Conservation (phyloP, 2,113 vertebrate genomes). For the Seriola aureovittata region DNA sequence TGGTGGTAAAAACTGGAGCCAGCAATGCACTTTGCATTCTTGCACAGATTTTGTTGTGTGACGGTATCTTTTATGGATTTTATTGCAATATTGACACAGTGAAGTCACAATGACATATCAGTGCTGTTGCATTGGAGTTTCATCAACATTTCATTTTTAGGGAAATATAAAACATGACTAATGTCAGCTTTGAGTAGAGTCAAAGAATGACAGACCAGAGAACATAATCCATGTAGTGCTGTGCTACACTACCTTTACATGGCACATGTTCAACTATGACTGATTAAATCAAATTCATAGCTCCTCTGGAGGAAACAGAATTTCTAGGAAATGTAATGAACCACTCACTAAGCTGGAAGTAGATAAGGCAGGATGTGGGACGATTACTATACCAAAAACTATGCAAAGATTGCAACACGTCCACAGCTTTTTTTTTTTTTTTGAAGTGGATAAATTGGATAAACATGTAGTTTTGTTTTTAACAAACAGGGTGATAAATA, state of each 20-base stretch:
- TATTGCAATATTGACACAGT: background rate
- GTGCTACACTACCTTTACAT: background rate
- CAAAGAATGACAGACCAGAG: background rate
- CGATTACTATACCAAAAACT: too few species aligned
- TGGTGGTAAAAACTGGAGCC: background rate
- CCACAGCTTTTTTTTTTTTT: background rate
- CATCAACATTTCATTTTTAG: background rate
- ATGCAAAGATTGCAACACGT: background rate
- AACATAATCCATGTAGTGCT: background rate
- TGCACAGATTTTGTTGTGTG: background rate
- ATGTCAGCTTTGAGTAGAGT: background rate
- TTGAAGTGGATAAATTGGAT: background rate
- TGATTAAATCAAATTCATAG: background rate
- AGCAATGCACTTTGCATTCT: background rate
- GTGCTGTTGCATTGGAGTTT: too few species aligned
- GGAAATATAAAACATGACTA: background rate
- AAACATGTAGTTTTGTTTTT: background rate
- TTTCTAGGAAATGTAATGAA: background rate
- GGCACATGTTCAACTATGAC: background rate
- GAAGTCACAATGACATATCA: too few species aligned
- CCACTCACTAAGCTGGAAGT: background rate
- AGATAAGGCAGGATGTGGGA: background rate
- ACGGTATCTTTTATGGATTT: background rate
- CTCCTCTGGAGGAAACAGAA: background rate
- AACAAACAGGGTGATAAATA: background rate